phyloP scores from a whole-genome alignment of 2,797 vertebrate species.

The Chelidonichthys spinosus region DNA sequence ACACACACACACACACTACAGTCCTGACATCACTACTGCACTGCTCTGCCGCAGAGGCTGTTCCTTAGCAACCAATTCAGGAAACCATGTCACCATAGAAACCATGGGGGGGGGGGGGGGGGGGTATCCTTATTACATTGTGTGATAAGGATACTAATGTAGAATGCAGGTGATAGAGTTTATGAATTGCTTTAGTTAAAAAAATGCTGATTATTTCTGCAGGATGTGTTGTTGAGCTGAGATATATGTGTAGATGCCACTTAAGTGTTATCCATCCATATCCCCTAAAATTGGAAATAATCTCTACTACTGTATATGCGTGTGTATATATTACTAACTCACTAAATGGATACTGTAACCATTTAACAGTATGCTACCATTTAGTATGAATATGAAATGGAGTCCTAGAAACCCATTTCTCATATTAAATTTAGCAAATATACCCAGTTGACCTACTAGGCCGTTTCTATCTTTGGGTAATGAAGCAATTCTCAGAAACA shows the following conservation, averaged over 20 bases:
- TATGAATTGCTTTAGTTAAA: constrained; percentile 44
- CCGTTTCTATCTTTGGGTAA: constrained; percentile 33
- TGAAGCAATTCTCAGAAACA: constrained; percentile 41
- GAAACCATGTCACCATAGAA: constrained; percentile 90
- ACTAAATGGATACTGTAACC: constrained; percentile 30
- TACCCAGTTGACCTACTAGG: constrained; percentile 59
- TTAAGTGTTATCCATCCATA: background rate
- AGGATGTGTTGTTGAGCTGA: background rate
- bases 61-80: constrained; percentile 93
- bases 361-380: constrained; percentile 50
- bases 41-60: constrained; percentile 87
- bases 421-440: constrained; percentile 67
- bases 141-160: constrained; percentile 75
- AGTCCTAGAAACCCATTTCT: constrained; percentile 77
- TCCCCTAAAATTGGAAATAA: background rate
- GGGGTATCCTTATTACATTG: constrained; percentile 69
- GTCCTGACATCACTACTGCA: constrained; percentile 87
- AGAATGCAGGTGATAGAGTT: constrained; percentile 38
- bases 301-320: background rate
- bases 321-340: constrained; percentile 5
- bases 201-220: constrained; percentile 8
- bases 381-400: constrained; percentile 48
- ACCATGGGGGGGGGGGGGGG: constrained; percentile 70
- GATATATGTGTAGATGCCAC: background rate
- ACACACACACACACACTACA: constrained; percentile 46